Evolutionary conservation across 2,113 vertebrate species (phyloP).

Genomic region (Chlorodrepanis virens): DNA sequence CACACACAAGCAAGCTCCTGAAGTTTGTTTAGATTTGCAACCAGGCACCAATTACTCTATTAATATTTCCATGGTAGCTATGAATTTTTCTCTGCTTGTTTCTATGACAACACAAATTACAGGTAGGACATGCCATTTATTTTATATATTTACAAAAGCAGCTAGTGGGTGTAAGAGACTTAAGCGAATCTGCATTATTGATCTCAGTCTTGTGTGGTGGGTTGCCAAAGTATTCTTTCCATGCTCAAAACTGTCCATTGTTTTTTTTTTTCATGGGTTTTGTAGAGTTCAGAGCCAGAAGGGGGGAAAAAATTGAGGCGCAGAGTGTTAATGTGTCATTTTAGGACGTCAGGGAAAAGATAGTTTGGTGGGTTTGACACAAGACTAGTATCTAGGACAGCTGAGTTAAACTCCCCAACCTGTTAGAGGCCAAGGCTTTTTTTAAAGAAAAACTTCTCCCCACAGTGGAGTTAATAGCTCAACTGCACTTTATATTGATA

Average conservation of each 20-base stretch:
- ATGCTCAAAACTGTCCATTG: not conserved
- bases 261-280: not conserved
- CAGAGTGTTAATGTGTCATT: not conserved
- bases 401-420: not conserved
- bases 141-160: not conserved
- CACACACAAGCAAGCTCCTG: conserved; percentile 68
- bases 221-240: not conserved
- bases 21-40: conserved; percentile 83
- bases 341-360: not conserved
- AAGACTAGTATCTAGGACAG: not conserved
- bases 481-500: not conserved
- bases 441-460: not conserved
- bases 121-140: conserved; percentile 70
- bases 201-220: not conserved
- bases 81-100: conserved; percentile 60
- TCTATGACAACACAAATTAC: conserved; percentile 78
- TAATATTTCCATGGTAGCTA: conserved; percentile 77
- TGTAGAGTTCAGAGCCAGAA: not conserved
- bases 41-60: conserved; percentile 90
- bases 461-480: not conserved
- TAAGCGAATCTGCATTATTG: not conserved
- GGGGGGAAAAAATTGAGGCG: not conserved
- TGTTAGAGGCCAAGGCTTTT: not conserved
- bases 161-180: not conserved
- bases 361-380: not conserved